phyloP scores from a whole-genome alignment of 2,888 invertebrate species.

The Heliconius charithonia region DNA sequence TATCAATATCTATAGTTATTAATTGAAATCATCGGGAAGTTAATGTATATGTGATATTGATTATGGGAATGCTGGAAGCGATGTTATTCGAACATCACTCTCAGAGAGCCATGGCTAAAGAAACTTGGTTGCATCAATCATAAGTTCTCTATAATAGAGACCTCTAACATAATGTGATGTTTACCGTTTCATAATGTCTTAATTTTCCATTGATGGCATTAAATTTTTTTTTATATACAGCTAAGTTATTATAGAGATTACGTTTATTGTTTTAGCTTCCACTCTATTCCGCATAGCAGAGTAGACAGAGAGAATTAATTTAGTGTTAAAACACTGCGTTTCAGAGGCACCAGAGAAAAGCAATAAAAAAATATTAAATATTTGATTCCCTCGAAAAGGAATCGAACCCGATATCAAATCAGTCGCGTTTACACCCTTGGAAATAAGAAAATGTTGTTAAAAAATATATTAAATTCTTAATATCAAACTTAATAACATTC shows the following conservation, averaged over 20 bases:
- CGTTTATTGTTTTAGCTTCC: no score
- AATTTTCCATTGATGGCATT: neutral
- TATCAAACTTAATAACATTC: neutral
- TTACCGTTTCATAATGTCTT: conserved; percentile 8
- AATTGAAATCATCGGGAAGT: conserved; percentile 44
- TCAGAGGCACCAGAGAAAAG: no score
- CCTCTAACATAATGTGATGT: neutral
- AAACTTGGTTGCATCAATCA: conserved; percentile 31
- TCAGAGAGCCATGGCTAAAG: conserved; percentile 38
- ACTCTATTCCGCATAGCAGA: no score
- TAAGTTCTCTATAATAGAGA: conserved; percentile 27
- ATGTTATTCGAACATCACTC: conserved; percentile 36
- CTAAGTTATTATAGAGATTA: neutral
- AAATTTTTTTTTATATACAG: neutral
- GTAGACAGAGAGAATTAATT: no score
- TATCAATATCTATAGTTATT: conserved; percentile 46
- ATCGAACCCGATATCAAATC: no score
- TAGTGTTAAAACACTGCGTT: no score
- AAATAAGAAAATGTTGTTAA: neutral
- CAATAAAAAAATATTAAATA: no score
- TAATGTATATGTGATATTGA: conserved; percentile 43
- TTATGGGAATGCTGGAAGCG: conserved; percentile 39
- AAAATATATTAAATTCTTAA: neutral
- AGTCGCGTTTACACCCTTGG: no score
- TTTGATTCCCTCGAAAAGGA: no score